Conservation (phyloP, 2,888 invertebrate genomes). For the Nomada ferruginata region DNA sequence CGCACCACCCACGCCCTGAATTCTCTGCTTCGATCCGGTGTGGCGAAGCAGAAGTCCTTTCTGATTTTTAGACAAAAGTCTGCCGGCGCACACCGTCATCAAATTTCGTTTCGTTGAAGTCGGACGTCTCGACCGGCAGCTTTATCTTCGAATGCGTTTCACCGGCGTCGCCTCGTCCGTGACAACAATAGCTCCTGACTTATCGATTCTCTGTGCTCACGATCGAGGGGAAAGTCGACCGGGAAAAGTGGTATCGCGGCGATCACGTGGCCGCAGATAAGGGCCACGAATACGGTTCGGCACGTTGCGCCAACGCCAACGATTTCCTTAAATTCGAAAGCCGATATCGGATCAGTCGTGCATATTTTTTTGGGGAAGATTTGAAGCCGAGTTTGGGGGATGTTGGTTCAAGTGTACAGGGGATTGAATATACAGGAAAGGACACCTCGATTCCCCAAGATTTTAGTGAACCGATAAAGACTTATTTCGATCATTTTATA, state of each 20-base stretch:
- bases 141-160: slow-evolving; percentile 16
- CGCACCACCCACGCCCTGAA: not conserved
- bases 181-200: slow-evolving; percentile 23
- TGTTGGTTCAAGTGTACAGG: slow-evolving; percentile 14
- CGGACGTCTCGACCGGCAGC: slow-evolving; percentile 11
- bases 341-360: not conserved
- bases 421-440: not conserved
- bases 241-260: slow-evolving; percentile 1
- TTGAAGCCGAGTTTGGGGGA: not conserved
- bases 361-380: slow-evolving; percentile 11
- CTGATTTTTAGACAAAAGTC: not conserved
- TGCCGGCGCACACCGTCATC: slow-evolving; percentile 12
- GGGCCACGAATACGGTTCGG: not conserved
- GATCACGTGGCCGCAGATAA: slow-evolving; percentile 3
- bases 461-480: no score
- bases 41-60: not conserved
- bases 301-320: not conserved
- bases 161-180: slow-evolving; percentile 1
- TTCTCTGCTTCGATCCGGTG: not conserved
- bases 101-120: slow-evolving; percentile 34
- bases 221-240: slow-evolving; percentile 7
- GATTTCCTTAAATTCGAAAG: slow-evolving; percentile 23
- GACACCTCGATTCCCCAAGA: not conserved
- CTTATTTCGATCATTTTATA: no score
- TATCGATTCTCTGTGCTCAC: slow-evolving; percentile 26